Base-by-base conservation (phyloP, 1,140 invertebrate genomes). In the Drosophila willistoni region DNA sequence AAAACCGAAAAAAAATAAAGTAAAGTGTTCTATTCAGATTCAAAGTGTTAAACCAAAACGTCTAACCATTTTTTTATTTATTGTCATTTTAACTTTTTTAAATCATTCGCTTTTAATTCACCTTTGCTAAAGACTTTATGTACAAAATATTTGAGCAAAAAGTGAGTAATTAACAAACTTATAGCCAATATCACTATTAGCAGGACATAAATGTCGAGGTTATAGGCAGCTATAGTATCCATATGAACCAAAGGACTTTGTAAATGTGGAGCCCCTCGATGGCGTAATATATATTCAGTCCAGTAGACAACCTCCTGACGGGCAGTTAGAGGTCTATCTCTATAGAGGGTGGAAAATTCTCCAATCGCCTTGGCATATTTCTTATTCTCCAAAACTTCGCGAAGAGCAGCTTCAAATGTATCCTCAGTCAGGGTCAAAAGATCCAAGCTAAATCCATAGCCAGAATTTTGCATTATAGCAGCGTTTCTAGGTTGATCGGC, bases 401-500 rank as follows among this genome's bases (percentile, higher is more conserved):
- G 6, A 1, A 92, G 54, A 7, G 69, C 64, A 2, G 61, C 19
- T 1, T 17, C 54, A 0, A 94, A 86, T 7, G 12, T 62, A 3
- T 93, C 75, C 54, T 92, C 90, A 6, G 82, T 93, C 0, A 94
- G 74, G 7, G 85, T 76, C 0, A 86, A 64, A 33, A 91, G 77
- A 13, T 92, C 81, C 0, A 94, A 47, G 3, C 64, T 73, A 13
- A 92, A 71, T 10, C 93, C 94, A 61, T 93, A 93, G 1, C 94
- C 94, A 0, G 89, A 80, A 4, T 86, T 71, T 34, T 93, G 77
- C 19, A 93, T 91, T 44, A 83, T 87, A 0, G 92, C 81, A 7
- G 94, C 91, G 72, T 95, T 95, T 12, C 89, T 89, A 3, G 78
- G 90, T 77, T 96, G 95, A 82, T 96, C 95, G 4, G 93, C 93